Conservation (phyloP, 2,797 vertebrate genomes). For the Mergus octosetaceus region DNA sequence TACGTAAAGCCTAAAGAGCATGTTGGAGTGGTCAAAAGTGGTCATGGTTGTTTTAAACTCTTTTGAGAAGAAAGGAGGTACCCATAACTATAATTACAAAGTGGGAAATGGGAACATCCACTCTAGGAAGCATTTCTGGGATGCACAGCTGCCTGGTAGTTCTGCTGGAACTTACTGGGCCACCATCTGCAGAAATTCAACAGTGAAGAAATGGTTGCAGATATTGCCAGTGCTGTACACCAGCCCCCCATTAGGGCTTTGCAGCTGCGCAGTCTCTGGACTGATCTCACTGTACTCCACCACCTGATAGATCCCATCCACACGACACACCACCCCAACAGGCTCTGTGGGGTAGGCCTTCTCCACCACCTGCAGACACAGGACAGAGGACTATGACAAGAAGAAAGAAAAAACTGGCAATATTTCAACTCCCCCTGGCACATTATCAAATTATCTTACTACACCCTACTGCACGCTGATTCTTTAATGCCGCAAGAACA, state of each 20-base stretch:
- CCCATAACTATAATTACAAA: background rate
- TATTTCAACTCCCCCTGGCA: background rate
- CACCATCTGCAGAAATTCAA: constrained; percentile 84
- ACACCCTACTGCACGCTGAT: background rate
- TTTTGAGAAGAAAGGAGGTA: background rate
- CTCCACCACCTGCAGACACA: constrained; percentile 86
- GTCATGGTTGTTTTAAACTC: background rate
- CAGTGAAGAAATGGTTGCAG: constrained; percentile 95
- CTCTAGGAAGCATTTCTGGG: background rate
- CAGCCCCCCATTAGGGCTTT: constrained; percentile 76
- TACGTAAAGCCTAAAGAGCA: background rate
- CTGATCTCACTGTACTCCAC: constrained; percentile 95
- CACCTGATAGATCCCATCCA: constrained; percentile 87
- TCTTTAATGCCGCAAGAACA: background rate
- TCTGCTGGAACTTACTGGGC: constrained; percentile 78
- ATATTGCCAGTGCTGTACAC: constrained; percentile 89
- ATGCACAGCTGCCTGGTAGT: background rate
- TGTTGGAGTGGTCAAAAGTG: background rate
- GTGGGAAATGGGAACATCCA: background rate
- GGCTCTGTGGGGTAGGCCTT: constrained; percentile 88
- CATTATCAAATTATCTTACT: background rate
- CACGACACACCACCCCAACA: constrained; percentile 91
- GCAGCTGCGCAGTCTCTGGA: constrained; percentile 75
- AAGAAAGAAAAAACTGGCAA: background rate
- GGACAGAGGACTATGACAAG: background rate